phyloP scores from a whole-genome alignment of 2,888 invertebrate genomes.

The Clanis bilineata region DNA sequence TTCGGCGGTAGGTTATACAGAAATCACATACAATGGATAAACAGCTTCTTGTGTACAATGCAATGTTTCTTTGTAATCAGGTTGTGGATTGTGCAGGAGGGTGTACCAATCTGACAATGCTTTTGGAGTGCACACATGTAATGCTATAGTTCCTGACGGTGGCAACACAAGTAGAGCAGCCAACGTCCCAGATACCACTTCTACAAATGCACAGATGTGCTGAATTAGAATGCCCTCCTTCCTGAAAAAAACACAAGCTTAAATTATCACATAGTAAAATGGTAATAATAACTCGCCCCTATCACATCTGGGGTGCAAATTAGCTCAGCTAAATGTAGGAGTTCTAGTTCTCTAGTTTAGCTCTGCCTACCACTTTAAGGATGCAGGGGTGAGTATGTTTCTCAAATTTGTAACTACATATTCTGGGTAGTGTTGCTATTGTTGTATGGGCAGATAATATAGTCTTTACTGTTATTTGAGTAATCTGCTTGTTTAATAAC shows the following conservation, averaged over 20 bases:
- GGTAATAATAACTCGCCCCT: too few relatives aligned
- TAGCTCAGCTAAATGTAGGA: too few relatives aligned
- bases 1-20: neutral
- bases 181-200: constrained; percentile 89
- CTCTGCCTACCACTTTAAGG: too few relatives aligned
- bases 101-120: constrained; percentile 98
- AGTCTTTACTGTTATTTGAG: too few relatives aligned
- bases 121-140: constrained; percentile 90
- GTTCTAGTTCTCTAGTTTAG: too few relatives aligned
- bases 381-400: too few relatives aligned
- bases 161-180: constrained; percentile 90
- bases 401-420: too few relatives aligned
- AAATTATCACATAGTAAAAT: too few relatives aligned
- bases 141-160: constrained; percentile 88
- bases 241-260: constrained; percentile 83
- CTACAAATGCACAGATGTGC: constrained; percentile 91
- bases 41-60: constrained; percentile 99
- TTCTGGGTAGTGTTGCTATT: too few relatives aligned
- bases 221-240: constrained; percentile 88
- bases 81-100: constrained; percentile 95
- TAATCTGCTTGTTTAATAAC: too few relatives aligned
- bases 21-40: constrained; percentile 92
- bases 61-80: constrained; percentile 93
- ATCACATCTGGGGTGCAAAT: too few relatives aligned
- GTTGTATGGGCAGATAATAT: too few relatives aligned